These are phyloP conservation scores for Sinocyclocheilus anshuiensis DNA, from an alignment of 2,113 vertebrate genomes.

Conservation along the genomic window DNA sequence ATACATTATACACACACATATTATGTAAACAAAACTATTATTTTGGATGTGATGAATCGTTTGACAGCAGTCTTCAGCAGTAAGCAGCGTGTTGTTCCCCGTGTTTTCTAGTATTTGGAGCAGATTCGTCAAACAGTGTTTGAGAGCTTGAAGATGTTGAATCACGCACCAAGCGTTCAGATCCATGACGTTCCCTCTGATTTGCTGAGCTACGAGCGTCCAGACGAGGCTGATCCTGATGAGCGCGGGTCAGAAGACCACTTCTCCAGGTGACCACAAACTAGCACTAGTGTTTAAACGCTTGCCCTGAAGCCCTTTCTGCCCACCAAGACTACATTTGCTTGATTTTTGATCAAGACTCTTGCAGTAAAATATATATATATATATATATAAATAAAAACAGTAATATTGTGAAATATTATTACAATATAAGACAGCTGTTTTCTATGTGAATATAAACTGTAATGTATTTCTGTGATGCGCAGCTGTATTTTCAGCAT, in stretches of 20 bases:
- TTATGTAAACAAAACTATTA: no score
- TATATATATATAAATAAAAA: no score
- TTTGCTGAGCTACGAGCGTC: constrained; percentile 91
- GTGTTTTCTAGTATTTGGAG: constrained; percentile 86
- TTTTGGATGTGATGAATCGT: no score
- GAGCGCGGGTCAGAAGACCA: constrained; percentile 92
- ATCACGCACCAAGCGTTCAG: constrained; percentile 97
- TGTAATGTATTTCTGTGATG: no score
- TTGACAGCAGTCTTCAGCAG: not conserved
- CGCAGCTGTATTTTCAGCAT: no score
- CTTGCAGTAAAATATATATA: no score
- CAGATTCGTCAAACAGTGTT: constrained; percentile 98
- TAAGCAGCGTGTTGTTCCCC: not conserved
- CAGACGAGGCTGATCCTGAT: constrained; percentile 91
- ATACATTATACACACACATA: no score
- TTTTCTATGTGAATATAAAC: not conserved
- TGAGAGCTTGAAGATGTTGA: constrained; percentile 98
- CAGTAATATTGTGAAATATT: not conserved
- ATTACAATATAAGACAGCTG: not conserved
- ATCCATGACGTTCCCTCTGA: constrained; percentile 97
- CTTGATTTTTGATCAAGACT: no score
- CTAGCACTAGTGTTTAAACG: not conserved
- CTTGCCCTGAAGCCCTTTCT: not conserved
- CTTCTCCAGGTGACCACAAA: constrained; percentile 81
- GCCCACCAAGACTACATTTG: not conserved